Conservation (phyloP, 2,797 vertebrate genomes). For the Pangasius krempfi region DNA sequence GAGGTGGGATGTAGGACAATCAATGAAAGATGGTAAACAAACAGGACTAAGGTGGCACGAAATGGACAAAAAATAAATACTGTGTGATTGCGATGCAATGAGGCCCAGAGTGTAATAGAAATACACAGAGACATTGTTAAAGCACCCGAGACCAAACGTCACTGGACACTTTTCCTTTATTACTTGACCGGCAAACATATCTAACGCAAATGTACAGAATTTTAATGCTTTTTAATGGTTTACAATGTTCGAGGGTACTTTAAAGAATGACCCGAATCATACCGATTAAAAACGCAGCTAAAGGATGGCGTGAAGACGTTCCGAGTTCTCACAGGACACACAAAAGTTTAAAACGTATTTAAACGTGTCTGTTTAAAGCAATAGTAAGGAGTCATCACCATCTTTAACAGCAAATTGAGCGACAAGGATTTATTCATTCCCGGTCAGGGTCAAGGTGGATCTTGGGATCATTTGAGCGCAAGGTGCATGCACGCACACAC, state of each 20-base stretch:
- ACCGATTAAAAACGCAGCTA: neutral
- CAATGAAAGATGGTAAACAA: conserved; percentile 1
- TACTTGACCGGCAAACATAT: neutral
- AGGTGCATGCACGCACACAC: neutral
- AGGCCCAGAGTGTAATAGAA: neutral
- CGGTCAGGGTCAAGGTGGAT: neutral
- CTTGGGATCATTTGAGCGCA: neutral
- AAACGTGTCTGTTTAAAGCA: neutral
- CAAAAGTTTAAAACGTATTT: neutral
- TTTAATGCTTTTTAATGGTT: neutral
- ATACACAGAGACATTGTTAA: neutral
- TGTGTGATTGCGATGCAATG: no score
- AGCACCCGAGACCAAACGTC: neutral
- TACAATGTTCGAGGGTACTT: neutral
- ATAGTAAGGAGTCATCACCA: neutral
- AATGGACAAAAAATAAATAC: neutral
- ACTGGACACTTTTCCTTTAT: neutral
- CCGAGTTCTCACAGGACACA: neutral
- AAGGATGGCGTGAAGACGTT: neutral
- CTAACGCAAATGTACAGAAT: neutral
- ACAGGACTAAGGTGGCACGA: neutral
- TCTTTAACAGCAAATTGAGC: neutral
- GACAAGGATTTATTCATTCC: no score
- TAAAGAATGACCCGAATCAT: neutral
- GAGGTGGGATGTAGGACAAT: neutral